Evolutionary conservation across 2,113 vertebrate species (phyloP).

Genomic region (Alectura lathami): DNA sequence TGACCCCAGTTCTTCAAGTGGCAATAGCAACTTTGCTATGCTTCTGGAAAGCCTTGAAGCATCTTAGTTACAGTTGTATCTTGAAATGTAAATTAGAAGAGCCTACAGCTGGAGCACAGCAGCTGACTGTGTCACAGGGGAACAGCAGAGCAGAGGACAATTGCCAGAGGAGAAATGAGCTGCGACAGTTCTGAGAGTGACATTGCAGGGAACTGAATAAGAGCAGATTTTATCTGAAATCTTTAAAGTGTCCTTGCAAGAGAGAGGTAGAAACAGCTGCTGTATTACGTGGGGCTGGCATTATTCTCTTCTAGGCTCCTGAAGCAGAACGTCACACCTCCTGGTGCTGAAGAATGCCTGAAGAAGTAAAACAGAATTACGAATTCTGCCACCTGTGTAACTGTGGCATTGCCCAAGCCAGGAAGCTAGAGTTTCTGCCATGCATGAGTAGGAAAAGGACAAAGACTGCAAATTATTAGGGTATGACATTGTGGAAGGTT

Average conservation of each 20-base stretch:
- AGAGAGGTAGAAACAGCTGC: not conserved
- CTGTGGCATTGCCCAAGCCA: not conserved
- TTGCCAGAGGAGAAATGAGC: not conserved
- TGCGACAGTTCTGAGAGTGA: not conserved
- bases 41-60: not conserved
- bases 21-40: not conserved
- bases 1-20: accelerated
- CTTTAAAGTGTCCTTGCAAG: not conserved
- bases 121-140: not conserved
- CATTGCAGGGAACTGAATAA: not conserved
- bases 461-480: not conserved
- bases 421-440: not conserved
- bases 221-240: not conserved
- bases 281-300: accelerated
- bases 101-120: not conserved
- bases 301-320: not conserved
- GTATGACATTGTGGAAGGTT: not conserved
- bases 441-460: not conserved
- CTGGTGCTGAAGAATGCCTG: accelerated
- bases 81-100: not conserved
- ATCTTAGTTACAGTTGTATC: not conserved
- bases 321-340: not conserved
- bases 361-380: not conserved
- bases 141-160: accelerated
- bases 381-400: not conserved